Percentiles rank a stretch among this genome's conserved stretches.
Conservation (phyloP, 2,113 vertebrate genomes). For the Gadus chalcogrammus region DNA sequence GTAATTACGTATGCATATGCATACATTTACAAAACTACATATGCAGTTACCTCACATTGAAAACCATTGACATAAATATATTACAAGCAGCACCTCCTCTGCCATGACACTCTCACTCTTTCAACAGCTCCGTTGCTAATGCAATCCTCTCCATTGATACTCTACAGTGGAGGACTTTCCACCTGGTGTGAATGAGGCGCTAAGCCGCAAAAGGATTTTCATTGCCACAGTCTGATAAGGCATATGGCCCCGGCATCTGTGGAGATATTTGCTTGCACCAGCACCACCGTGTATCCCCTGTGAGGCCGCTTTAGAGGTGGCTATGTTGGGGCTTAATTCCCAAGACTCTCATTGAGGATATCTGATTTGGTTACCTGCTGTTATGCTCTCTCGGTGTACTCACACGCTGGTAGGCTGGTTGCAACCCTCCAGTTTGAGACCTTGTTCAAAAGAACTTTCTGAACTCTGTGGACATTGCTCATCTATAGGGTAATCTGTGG, state of each 20-base stretch:
- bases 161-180: slow-evolving; percentile 20
- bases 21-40: too few species aligned
- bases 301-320: slow-evolving; percentile 33
- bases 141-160: slow-evolving; percentile 57
- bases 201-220: slow-evolving; percentile 43
- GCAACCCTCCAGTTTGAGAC: too few species aligned
- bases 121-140: slow-evolving; percentile 21
- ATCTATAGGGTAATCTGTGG: too few species aligned
- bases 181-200: slow-evolving; percentile 32
- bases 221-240: slow-evolving; percentile 31
- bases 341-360: slow-evolving; percentile 67
- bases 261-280: slow-evolving; percentile 28
- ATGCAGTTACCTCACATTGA: too few species aligned
- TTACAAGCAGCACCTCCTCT: slow-evolving; percentile 1
- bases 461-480: too few species aligned
- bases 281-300: slow-evolving; percentile 29
- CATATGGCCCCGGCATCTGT: slow-evolving; percentile 69
- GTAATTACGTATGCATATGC: too few species aligned
- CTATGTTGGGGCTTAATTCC: slow-evolving; percentile 50
- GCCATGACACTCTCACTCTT: too few species aligned
- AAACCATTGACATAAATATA: background rate
- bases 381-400: slow-evolving; percentile 51
- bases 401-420: background rate
- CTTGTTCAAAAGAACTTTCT: too few species aligned
- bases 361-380: slow-evolving; percentile 32